Conservation (phyloP, 2,888 invertebrate genomes). For the Lithosia quadra region DNA sequence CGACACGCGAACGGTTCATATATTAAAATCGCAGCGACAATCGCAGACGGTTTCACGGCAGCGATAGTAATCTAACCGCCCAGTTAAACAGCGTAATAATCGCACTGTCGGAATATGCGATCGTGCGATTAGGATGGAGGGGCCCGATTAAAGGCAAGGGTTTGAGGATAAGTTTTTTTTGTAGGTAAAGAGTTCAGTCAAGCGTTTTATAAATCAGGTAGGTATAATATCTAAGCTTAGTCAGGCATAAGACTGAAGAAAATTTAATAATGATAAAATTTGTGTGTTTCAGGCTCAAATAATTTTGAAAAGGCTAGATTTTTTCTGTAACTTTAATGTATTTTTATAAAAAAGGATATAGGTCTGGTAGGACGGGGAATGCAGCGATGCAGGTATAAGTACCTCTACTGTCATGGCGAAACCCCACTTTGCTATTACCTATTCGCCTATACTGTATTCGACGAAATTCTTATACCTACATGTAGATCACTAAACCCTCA, state of each 20-base stretch:
- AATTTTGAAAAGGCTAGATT: too few species aligned
- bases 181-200: slow-evolving; percentile 3
- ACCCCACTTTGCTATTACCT: too few species aligned
- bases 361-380: too few species aligned
- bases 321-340: too few species aligned
- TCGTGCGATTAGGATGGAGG: slow-evolving; percentile 37
- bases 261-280: not conserved
- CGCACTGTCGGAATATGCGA: slow-evolving; percentile 44
- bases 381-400: too few species aligned
- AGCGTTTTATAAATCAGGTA: not conserved
- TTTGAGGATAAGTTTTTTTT: slow-evolving; percentile 13
- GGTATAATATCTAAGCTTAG: too few species aligned
- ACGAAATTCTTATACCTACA: too few species aligned
- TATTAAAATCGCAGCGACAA: slow-evolving; percentile 62
- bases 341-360: too few species aligned
- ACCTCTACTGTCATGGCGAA: too few species aligned
- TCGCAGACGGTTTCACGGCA: slow-evolving; percentile 53
- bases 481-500: too few species aligned
- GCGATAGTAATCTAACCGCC: slow-evolving; percentile 54
- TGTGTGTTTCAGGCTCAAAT: too few species aligned
- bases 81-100: slow-evolving; percentile 50
- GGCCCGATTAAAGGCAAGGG: slow-evolving; percentile 33
- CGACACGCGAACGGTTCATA: slow-evolving; percentile 59
- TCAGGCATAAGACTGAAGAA: not conserved
- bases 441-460: too few species aligned